Evolutionary conservation across 2,888 invertebrate genomes (phyloP).

Genomic region (Aleiodes alternator): DNA sequence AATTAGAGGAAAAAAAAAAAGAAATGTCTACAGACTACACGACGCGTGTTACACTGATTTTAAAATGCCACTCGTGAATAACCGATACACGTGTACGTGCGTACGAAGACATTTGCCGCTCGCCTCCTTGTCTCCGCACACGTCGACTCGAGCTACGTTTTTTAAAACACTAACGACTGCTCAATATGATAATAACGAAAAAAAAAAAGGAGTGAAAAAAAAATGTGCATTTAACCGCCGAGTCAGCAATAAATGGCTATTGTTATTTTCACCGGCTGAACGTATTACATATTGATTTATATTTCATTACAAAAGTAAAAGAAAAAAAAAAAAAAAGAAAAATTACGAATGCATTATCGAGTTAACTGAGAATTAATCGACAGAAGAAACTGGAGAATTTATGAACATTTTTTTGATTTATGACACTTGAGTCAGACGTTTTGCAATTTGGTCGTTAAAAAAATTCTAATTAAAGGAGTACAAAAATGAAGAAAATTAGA

Average conservation of each 20-base stretch:
- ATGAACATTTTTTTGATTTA: too few relatives aligned
- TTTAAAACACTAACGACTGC: constrained; percentile 12
- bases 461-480: too few relatives aligned
- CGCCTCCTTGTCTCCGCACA: constrained; percentile 28
- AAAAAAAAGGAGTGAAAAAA: background rate
- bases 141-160: constrained; percentile 38
- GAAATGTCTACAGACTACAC: constrained; percentile 2
- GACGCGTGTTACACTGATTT: constrained; percentile 39
- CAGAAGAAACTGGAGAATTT: too few relatives aligned
- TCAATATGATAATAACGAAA: constrained; percentile 10
- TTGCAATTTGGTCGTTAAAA: too few relatives aligned
- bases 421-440: too few relatives aligned
- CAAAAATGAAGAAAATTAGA: too few relatives aligned
- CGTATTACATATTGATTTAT: constrained; percentile 11
- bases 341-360: background rate
- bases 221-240: background rate
- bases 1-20: constrained; percentile 7
- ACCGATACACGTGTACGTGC: constrained; percentile 44
- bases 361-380: too few relatives aligned
- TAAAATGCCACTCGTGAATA: constrained; percentile 43
- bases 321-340: background rate
- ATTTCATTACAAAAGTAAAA: constrained; percentile 4
- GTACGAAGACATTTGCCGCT: constrained; percentile 25
- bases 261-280: constrained; percentile 8
- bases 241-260: constrained; percentile 4